A percentile compares a stretch with the other conserved stretches of the same genome.
Evolutionary conservation across 2,888 invertebrate species (phyloP).

Genomic region (Tillus elongatus): DNA sequence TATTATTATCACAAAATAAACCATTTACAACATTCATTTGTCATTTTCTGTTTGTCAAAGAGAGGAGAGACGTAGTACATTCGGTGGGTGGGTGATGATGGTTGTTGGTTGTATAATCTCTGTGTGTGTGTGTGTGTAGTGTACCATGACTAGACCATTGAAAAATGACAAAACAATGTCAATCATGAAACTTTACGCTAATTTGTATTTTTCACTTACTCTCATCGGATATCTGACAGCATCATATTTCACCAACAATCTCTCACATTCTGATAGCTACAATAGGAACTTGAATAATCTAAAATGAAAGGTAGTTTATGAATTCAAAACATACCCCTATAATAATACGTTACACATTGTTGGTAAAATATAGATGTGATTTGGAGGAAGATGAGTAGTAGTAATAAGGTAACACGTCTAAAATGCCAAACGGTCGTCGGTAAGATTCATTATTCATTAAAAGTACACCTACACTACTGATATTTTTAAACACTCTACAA

Average conservation of each 20-base stretch:
- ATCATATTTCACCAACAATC: too few relatives aligned
- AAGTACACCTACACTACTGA: slow-evolving; percentile 31
- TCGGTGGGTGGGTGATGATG: slow-evolving; percentile 3
- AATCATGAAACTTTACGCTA: background rate
- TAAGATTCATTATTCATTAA: slow-evolving; percentile 24
- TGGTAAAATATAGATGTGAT: slow-evolving; percentile 12
- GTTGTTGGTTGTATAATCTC: background rate
- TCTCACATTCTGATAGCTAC: too few relatives aligned
- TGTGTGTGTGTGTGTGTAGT: too few relatives aligned
- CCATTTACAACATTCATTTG: slow-evolving; percentile 23
- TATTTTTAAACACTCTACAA: slow-evolving; percentile 27
- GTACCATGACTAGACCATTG: slow-evolving; percentile 1
- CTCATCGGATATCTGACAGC: background rate
- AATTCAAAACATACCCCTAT: slow-evolving; percentile 21
- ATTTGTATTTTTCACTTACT: background rate
- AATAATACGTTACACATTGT: slow-evolving; percentile 8
- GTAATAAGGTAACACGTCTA: slow-evolving; percentile 22
- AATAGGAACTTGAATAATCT: background rate
- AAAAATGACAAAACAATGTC: background rate
- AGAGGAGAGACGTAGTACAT: slow-evolving; percentile 14
- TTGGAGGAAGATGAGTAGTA: slow-evolving; percentile 4
- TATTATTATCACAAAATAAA: slow-evolving; percentile 33
- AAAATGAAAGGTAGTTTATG: slow-evolving; percentile 19
- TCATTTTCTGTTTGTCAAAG: slow-evolving; percentile 20
- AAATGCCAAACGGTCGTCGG: slow-evolving; percentile 35